Evolutionary conservation across 92 coral and sea anemone genomes (phyloP), one percentile per base, ranked within the genome.

Genomic region (Montipora capitata): DNA sequence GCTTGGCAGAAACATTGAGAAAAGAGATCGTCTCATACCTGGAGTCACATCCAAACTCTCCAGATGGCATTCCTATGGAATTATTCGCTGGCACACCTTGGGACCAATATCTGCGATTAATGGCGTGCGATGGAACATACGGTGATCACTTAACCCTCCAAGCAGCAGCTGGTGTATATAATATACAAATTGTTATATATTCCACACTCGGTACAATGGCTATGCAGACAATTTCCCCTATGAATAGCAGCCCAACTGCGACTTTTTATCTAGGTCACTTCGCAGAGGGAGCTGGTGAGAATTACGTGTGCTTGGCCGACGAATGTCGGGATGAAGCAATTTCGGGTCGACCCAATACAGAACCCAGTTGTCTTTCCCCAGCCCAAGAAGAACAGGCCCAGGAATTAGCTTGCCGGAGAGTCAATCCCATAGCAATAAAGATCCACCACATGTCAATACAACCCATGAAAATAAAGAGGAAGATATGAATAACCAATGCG

Each of bases 71-170:
- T 62, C 85, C 72, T 45, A 4, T 64, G 41, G 72, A 40, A 64
- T 65, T 79, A 79, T 66, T 79, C 18, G 85, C 74, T 45, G 85
- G 74, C 61, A 64, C 35, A 48, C 16, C 75, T n/a, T 80, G 86
- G 75, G 5, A 16, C 66, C 86, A 84, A 54, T 90, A 84, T 86
- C 59, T 84, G 20, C 57, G 41, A 49, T 12, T 1, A 40, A 89
- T 83, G 89, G 77, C 64, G 10, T 15, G 45, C 57, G 67, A 83
- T 73, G 90, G 90, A 14, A 84, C 93, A 54, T 44, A 68, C 66
- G 87, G 89, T 27, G 90, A 84, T 67, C 93, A 90, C 45, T 48
- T 90, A 40, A 90, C 89, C 6, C 76, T 90, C 48, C 93, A 90
- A 84, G 89, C 93, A 15, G 75, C 68, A 45, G 76, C 85, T 15